These are phyloP conservation scores for Monomorium pharaonis DNA, from an alignment of 1,140 invertebrate species.

Conservation along the genomic window DNA sequence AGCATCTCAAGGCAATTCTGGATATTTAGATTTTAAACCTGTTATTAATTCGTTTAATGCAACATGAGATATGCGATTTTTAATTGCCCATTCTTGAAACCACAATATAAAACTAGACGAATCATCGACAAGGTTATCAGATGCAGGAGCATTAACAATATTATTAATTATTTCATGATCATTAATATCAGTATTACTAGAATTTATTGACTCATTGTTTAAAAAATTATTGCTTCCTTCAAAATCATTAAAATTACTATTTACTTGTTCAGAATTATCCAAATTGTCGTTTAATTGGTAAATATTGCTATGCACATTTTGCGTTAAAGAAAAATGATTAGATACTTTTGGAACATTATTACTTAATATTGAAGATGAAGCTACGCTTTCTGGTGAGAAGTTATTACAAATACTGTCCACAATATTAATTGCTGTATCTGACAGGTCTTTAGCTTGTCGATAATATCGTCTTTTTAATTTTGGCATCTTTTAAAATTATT, in stretches of 20 bases:
- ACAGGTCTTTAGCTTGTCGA: not conserved
- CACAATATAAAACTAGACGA: not conserved
- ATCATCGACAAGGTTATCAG: not conserved
- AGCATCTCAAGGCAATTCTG: not conserved
- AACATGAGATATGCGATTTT: not conserved
- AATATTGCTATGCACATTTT: not conserved
- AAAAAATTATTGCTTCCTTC: not conserved
- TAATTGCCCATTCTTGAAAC: not conserved
- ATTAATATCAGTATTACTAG: not conserved
- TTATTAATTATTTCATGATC: not conserved
- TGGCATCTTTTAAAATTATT: not conserved
- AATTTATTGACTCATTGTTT: not conserved
- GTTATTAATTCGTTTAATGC: too few relatives aligned
- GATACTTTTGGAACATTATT: not conserved
- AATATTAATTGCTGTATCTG: not conserved
- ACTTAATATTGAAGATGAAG: not conserved
- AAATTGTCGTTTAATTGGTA: not conserved
- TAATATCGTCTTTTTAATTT: not conserved
- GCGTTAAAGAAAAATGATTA: not conserved
- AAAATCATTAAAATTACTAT: not conserved
- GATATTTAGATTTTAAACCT: slow-evolving; percentile 7
- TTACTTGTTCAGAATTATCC: not conserved
- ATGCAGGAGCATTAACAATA: not conserved
- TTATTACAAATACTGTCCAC: not conserved
- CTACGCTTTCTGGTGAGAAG: not conserved